These are phyloP conservation scores for Aurelia aurita DNA, from an alignment of 30 jellyfish, hydroid and myxozoan genomes.

Conservation along the genomic window DNA sequence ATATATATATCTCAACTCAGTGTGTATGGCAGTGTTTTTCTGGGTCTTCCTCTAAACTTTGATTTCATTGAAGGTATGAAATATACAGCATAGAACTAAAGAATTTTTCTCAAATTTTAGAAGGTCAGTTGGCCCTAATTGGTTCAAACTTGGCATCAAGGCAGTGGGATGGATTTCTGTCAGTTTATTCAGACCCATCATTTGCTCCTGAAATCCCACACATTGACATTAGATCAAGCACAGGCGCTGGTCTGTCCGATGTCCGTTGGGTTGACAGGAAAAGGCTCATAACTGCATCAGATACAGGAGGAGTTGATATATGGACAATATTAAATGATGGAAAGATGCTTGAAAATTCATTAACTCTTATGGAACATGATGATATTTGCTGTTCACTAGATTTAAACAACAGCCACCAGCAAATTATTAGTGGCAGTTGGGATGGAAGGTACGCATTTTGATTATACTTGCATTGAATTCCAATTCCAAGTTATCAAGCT, in stretches of 20 bases:
- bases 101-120: slow-evolving; percentile 12
- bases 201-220: slow-evolving; percentile 90
- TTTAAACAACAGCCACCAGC: slow-evolving; percentile 59
- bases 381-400: slow-evolving; percentile 86
- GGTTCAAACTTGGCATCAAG: slow-evolving; percentile 91
- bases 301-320: slow-evolving; percentile 81
- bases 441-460: slow-evolving; percentile 65
- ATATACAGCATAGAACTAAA: neutral
- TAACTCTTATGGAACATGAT: slow-evolving; percentile 76
- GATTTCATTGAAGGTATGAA: neutral
- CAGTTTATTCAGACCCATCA: slow-evolving; percentile 72
- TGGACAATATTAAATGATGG: slow-evolving; percentile 61
- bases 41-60: neutral
- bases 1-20: too few relatives aligned
- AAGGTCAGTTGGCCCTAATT: slow-evolving; percentile 81
- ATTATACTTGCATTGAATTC: too few relatives aligned
- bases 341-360: slow-evolving; percentile 43
- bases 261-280: slow-evolving; percentile 75
- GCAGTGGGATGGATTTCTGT: slow-evolving; percentile 88
- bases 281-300: slow-evolving; percentile 62
- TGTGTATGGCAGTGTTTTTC: neutral
- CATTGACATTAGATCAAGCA: slow-evolving; percentile 65
- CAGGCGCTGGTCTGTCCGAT: slow-evolving; percentile 86
- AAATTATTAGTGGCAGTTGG: slow-evolving; percentile 91
- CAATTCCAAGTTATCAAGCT: too few relatives aligned